Base-by-base conservation (phyloP, 2,113 vertebrate genomes). In the Chionis minor region DNA sequence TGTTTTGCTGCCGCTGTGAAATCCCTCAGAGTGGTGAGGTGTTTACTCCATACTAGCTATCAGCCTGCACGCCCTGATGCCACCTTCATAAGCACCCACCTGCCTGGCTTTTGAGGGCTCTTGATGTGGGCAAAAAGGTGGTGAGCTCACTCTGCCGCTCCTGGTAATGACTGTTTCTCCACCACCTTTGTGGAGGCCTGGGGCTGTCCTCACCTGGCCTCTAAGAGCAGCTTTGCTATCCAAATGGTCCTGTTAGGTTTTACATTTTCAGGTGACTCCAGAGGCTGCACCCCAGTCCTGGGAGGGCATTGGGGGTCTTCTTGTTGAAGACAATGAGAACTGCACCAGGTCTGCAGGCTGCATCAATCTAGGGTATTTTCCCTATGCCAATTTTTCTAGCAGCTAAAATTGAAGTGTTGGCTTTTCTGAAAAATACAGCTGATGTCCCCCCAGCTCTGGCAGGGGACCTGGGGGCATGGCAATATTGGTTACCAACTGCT, bases 1-100 rank as follows among this genome's bases (percentile, higher is more conserved):
- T 66, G 21, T 58, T 93, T 77, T 71, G 51, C 45, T 81, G 40
- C 32, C 0, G 0, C 40, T 82, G 35, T 59, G 49, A 67, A 85
- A 69, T 23, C n/a, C 3, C 2, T 80, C 35, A 40, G 32, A 63
- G 33, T 4, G 51, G 45, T 73, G 75, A 86, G 35, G 62, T 2
- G 4, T 58, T 32, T 52, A 51, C 20, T 20, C 19, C 9, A 21
- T 32, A 45, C 45, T 13, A 22, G 24, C 5, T 27, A 35, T 28
- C 27, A 49, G 42, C 49, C 52, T 83, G 58, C 23, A 4, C 0
- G 2, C 11, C 40, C 49, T 1, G 2, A 11, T n/a, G 59, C 24
- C 56, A 35, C 42, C 47, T 51, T 30, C 1, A 9, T 38, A 42
- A 82, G 6, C 51, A 61, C 23, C 30, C 1, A 1, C 44, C 66